Evolutionary conservation across 2,888 invertebrate genomes (phyloP), one percentile per base, ranked within the genome.

Genomic region (Brenthis hecate): DNA sequence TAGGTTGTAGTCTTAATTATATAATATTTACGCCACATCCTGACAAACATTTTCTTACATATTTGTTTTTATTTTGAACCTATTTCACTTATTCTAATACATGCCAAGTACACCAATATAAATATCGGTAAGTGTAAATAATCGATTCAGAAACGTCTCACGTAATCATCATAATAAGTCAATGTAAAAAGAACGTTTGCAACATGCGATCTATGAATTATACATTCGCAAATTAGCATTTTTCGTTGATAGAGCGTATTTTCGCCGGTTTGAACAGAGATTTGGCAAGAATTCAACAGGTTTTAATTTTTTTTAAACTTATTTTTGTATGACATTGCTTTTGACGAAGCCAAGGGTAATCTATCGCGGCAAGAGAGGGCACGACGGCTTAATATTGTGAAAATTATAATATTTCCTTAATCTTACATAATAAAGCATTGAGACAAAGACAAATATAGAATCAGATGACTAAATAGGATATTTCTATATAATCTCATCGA

Each of bases 311-410:
- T 83, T 81, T 83, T 72, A 84, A 83, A 83, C 81, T 89, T 91
- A 92, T 90, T 91, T 84, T 80, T 79, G 87, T 79, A 82, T 81
- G 89, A 85, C 91, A 89, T 91, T 91, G 91, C 84, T 87, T 88
- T 87, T 89, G 86, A 69, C 74, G 86, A 85, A 86, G 85, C 74
- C 32, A 13, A 28, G 28, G n/a, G 68, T 60, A 16, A 68, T 66
- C 54, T 28, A 63, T 64, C 43, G 6, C 16, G 28, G 36, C 23
- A 58, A 66, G 53, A 36, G 47, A 61, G 16, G 51, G 51, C 51
- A 4, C 14, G n/a, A 14, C 51, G n/a, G 8, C n/a, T 43, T 43
- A 11, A 43, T 43, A 43, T 43, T 43, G 11, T 11, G 36, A 43
- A 43, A 43, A 43, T 43, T 43, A 43, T 11, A 43, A 11, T 43